phyloP scores from a whole-genome alignment of 1,140 invertebrate genomes.

The Brachionus manjavacas region DNA sequence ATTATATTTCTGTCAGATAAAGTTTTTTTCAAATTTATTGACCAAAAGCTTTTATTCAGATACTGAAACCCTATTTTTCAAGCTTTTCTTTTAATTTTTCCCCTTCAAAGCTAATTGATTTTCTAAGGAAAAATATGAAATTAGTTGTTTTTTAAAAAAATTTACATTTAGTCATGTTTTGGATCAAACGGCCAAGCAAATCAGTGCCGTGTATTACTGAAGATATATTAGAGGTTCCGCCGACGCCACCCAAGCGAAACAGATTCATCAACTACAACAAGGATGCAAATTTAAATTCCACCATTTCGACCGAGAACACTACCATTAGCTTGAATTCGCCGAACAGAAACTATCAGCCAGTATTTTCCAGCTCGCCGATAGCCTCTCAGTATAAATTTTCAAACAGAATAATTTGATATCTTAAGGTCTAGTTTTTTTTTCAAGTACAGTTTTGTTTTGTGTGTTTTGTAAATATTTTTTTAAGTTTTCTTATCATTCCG shows the following conservation, averaged over 20 bases:
- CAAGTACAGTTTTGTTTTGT: neutral
- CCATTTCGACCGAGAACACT: neutral
- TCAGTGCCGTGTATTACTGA: slow-evolving; percentile 15
- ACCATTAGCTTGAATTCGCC: neutral
- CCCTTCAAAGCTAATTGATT: too few relatives aligned
- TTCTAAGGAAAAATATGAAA: too few relatives aligned
- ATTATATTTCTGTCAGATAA: too few relatives aligned
- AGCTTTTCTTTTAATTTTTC: too few relatives aligned
- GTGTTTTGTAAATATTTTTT: neutral
- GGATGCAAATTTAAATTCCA: neutral
- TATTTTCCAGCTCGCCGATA: neutral
- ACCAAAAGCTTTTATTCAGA: too few relatives aligned
- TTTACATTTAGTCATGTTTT: too few relatives aligned
- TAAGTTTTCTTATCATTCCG: neutral
- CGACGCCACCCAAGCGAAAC: neutral
- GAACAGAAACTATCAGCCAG: neutral
- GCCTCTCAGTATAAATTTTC: neutral
- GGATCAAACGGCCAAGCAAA: neutral
- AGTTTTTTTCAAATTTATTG: too few relatives aligned
- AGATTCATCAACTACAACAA: slow-evolving; percentile 2
- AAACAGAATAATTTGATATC: neutral
- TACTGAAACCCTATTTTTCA: too few relatives aligned
- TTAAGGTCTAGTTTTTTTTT: neutral
- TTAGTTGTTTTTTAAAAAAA: too few relatives aligned
- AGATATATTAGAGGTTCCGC: neutral